These are phyloP conservation scores for Oryzias celebensis DNA, from an alignment of 2,113 vertebrate species.

Conservation along the genomic window DNA sequence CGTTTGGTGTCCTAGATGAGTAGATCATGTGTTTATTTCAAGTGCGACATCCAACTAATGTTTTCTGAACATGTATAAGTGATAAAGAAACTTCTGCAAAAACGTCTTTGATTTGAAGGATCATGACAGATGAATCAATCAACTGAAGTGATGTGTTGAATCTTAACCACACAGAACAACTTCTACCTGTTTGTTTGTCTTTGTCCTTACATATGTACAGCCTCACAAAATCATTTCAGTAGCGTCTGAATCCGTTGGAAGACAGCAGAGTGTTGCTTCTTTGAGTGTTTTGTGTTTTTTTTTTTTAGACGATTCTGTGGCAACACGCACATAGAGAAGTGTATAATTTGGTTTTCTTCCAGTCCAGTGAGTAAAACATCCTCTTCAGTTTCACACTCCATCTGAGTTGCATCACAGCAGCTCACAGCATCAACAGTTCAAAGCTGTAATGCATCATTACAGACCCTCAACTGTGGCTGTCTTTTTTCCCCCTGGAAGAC, in stretches of 20 bases:
- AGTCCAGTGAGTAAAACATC: conserved; percentile 32
- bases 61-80: no score
- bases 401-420: conserved; percentile 25
- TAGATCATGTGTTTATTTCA: no score
- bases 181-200: no score
- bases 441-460: conserved; percentile 34
- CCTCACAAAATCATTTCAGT: no score
- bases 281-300: conserved; percentile 2
- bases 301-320: conserved; percentile 1
- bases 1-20: no score
- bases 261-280: conserved; percentile 5
- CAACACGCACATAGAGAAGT: conserved; percentile 32
- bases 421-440: conserved; percentile 24
- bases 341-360: conserved; percentile 45
- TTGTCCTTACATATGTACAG: no score
- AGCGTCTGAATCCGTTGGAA: not conserved
- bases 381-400: conserved; percentile 34
- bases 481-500: not conserved
- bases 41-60: no score
- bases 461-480: conserved; percentile 4
- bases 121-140: no score
- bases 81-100: no score
- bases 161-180: no score
- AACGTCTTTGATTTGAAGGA: no score
- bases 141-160: no score